Evolutionary conservation across 2,888 invertebrate genomes (phyloP).

Genomic region (Dryomyza anilis): DNA sequence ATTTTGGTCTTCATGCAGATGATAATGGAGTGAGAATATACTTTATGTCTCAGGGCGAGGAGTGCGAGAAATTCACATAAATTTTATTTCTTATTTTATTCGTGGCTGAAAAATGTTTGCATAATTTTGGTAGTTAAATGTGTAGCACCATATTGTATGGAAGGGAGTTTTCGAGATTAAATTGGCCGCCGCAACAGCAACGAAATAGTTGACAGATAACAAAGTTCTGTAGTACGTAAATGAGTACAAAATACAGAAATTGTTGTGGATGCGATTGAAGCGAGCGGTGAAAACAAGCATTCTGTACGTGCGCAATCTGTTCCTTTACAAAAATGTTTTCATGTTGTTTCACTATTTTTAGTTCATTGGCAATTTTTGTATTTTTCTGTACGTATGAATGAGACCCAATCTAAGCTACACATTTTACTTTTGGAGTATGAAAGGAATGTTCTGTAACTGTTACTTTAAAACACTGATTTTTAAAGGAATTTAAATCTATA

Average conservation of each 20-base stretch:
- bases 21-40: neutral
- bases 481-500: no score
- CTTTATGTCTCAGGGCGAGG: neutral
- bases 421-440: no score
- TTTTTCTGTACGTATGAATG: no score
- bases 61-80: constrained; percentile 13
- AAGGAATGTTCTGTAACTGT: no score
- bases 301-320: constrained; percentile 21
- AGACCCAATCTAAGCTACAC: no score
- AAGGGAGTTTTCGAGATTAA: constrained; percentile 23
- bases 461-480: no score
- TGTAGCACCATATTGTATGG: constrained; percentile 34
- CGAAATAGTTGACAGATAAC: constrained; percentile 20
- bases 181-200: constrained; percentile 24
- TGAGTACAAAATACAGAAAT: neutral
- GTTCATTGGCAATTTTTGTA: neutral
- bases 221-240: constrained; percentile 19
- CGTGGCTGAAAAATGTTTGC: constrained; percentile 17
- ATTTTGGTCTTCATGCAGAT: constrained; percentile 41
- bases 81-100: constrained; percentile 25
- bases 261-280: neutral
- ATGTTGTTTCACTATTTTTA: constrained; percentile 14
- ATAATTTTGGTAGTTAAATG: constrained; percentile 18
- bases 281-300: neutral
- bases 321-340: constrained; percentile 27